Evolutionary conservation across 2,113 vertebrate genomes (phyloP).

Genomic region (Tricholaema leucomelas): DNA sequence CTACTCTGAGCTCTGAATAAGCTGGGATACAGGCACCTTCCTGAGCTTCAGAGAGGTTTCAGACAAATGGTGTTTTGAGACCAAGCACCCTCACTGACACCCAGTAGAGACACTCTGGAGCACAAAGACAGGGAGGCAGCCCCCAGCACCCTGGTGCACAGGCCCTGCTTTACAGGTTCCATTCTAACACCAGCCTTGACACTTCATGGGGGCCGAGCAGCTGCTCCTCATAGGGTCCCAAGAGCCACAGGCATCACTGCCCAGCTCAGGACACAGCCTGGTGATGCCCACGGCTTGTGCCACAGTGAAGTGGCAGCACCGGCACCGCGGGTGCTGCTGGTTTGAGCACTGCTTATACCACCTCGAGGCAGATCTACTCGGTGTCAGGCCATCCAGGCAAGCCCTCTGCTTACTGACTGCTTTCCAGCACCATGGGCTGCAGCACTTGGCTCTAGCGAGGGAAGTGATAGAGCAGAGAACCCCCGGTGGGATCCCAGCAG

Average conservation of each 20-base stretch:
- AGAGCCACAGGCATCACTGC: rapidly evolving
- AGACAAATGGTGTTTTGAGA: background rate
- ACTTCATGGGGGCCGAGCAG: rapidly evolving
- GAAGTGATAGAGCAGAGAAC: background rate
- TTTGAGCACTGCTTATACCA: rapidly evolving
- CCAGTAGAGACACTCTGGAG: rapidly evolving
- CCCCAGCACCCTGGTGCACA: background rate
- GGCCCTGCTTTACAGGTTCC: background rate
- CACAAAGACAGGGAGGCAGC: rapidly evolving
- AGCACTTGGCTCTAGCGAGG: background rate
- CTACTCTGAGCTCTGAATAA: background rate
- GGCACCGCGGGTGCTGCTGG: rapidly evolving
- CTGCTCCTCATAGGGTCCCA: background rate
- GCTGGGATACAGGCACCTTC: background rate
- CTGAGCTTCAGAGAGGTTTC: background rate
- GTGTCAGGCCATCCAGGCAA: rapidly evolving
- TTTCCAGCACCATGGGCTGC: background rate
- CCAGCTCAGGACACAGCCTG: rapidly evolving
- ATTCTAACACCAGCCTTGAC: rapidly evolving
- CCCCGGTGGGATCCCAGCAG: background rate
- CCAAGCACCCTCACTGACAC: rapidly evolving
- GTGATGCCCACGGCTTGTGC: background rate
- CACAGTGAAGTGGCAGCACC: background rate
- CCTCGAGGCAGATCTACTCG: background rate
- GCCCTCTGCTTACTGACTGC: rapidly evolving